Base-by-base conservation (phyloP, 2,113 vertebrate genomes). In the Pheucticus melanocephalus region DNA sequence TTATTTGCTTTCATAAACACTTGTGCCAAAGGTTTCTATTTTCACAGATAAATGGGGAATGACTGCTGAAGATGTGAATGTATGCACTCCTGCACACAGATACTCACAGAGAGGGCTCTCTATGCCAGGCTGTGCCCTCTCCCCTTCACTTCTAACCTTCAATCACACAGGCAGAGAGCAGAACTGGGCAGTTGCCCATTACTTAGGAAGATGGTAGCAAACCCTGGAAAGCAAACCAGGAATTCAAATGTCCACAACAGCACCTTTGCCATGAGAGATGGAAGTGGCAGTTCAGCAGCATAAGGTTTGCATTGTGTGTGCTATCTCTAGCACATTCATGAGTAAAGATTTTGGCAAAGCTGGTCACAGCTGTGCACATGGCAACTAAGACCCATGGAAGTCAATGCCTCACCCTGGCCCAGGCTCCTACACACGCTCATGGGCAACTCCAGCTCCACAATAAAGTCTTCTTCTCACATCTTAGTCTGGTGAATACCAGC, bases 371-470 rank as follows among this genome's bases (percentile, higher is more conserved):
- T 70, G 40, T 40, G 20, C 22, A 24, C 3, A 0, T 18, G 56
- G 45, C 65, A 73, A 33, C 6, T 0, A 1, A 35, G 16, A 40
- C 21, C 27, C 7, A 11, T 33, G 64, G 84, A 79, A 37, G 18
- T 3, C 57, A 44, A 3, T 42, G 37, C 11, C 11, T 15, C 28
- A 65, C 3, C 5, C 16, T 8, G 61, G 37, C 17, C 24, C n/a
- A 75, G 59, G 14, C 5, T 78, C 44, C 20, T 82, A 53, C 1
- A 1, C 15, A 14, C 0, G 3, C 30, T 48, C 27, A 31, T 1
- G 0, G 2, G 4, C 21, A 8, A 47, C 21, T 21, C 35, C 48
- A 57, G 22, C 14, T 48, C 20, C 20, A 72, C 31, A 68, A 6
- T 3, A 23, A 28, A 0, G 0, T 70, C 44, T 40, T 65, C 37